Conservation (phyloP, 2,888 invertebrate species). For the Acrocera orbiculus region DNA sequence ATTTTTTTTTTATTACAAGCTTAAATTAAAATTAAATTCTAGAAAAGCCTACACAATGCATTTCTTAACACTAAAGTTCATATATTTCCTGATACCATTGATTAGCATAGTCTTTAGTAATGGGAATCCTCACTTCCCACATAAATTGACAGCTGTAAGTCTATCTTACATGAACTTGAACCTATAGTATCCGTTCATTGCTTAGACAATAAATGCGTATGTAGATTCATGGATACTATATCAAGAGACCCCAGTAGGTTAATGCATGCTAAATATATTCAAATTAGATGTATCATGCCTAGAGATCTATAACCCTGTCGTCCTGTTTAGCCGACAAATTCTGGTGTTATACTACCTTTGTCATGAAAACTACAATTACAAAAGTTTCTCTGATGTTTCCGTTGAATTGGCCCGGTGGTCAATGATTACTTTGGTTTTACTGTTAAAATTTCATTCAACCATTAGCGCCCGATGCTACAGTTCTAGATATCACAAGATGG, state of each 20-base stretch:
- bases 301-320: slow-evolving; percentile 20
- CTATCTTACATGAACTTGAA: slow-evolving; percentile 3
- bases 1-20: too few relatives aligned
- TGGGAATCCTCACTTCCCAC: background rate
- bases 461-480: too few relatives aligned
- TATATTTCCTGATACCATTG: slow-evolving; percentile 4
- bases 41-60: too few relatives aligned
- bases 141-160: slow-evolving; percentile 1
- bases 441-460: slow-evolving; percentile 2
- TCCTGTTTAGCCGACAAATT: slow-evolving; percentile 5
- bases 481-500: too few relatives aligned
- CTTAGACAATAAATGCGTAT: too few relatives aligned
- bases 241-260: slow-evolving; percentile 19
- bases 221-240: too few relatives aligned
- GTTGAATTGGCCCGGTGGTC: slow-evolving; percentile 1
- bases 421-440: slow-evolving; percentile 1
- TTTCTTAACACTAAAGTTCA: too few relatives aligned
- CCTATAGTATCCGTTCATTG: background rate
- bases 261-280: slow-evolving; percentile 32
- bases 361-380: background rate
- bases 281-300: slow-evolving; percentile 28
- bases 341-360: slow-evolving; percentile 3
- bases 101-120: slow-evolving; percentile 3
- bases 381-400: too few relatives aligned
- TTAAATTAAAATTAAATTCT: too few relatives aligned